These are phyloP conservation scores for Troides helena DNA, from an alignment of 2,888 invertebrate species.

Conservation along the genomic window DNA sequence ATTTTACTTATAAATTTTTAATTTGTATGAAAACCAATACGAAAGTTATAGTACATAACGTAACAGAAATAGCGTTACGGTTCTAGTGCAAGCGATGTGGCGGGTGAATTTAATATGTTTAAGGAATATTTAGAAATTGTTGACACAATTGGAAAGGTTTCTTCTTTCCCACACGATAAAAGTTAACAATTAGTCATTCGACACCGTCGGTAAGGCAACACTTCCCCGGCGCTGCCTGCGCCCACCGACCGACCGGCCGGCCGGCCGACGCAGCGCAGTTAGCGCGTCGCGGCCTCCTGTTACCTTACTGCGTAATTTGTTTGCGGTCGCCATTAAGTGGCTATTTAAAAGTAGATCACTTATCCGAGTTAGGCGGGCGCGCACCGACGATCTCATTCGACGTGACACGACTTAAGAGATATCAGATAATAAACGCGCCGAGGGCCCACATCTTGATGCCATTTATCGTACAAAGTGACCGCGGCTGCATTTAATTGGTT, in stretches of 20 bases:
- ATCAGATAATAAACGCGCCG: constrained; percentile 62
- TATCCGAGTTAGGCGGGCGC: constrained; percentile 49
- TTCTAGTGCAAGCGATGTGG: no score
- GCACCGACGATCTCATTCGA: constrained; percentile 61
- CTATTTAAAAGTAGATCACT: constrained; percentile 66
- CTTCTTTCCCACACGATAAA: neutral
- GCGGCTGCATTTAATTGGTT: constrained; percentile 61
- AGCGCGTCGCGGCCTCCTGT: constrained; percentile 37
- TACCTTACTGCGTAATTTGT: constrained; percentile 58
- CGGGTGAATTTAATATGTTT: neutral
- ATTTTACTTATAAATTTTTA: no score
- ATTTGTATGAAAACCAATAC: no score
- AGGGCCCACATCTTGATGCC: constrained; percentile 60
- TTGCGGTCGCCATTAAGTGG: constrained; percentile 59
- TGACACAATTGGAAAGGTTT: neutral
- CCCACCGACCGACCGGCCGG: neutral
- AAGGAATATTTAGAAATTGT: neutral
- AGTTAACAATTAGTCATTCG: constrained; percentile 18
- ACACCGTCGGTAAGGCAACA: constrained; percentile 31
- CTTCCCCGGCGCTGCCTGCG: neutral
- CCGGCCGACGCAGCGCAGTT: constrained; percentile 32
- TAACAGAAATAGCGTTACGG: no score
- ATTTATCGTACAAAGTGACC: constrained; percentile 57
- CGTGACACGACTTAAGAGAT: constrained; percentile 69
- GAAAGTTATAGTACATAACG: no score